Conservation (phyloP, 2,888 invertebrate species). For the Amaurobius ferox region DNA sequence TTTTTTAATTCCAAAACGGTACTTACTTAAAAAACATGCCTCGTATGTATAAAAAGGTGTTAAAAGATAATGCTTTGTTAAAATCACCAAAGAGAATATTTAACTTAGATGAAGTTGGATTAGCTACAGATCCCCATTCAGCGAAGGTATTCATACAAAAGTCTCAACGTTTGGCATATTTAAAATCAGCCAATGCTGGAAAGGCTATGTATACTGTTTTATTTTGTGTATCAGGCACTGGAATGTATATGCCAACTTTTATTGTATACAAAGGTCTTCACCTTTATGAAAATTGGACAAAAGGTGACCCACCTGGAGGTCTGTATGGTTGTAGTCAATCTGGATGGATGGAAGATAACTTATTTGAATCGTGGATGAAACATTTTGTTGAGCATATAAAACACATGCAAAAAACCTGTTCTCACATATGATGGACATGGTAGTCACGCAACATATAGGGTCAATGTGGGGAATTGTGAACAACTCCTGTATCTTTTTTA, state of each 20-base stretch:
- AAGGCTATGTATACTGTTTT: slow-evolving; percentile 25
- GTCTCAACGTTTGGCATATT: not conserved
- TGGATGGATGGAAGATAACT: slow-evolving; percentile 21
- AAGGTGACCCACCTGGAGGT: slow-evolving; percentile 13
- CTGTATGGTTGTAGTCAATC: slow-evolving; percentile 3
- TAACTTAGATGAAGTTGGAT: slow-evolving; percentile 22
- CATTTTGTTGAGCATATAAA: slow-evolving; percentile 11
- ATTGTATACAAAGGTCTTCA: slow-evolving; percentile 17
- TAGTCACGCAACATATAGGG: slow-evolving; percentile 24
- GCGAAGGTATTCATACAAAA: slow-evolving; percentile 13
- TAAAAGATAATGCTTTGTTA: not conserved
- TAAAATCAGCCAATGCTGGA: not conserved
- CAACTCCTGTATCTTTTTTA: too few species aligned
- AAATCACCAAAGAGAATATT: not conserved
- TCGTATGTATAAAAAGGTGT: not conserved
- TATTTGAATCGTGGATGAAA: slow-evolving; percentile 30
- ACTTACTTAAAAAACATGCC: too few species aligned
- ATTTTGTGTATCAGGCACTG: slow-evolving; percentile 25
- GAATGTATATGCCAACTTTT: slow-evolving; percentile 5
- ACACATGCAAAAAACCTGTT: slow-evolving; percentile 16
- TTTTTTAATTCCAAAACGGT: too few species aligned
- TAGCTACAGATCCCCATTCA: not conserved
- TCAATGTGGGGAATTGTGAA: too few species aligned
- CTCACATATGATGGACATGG: slow-evolving; percentile 27
- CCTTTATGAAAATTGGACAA: slow-evolving; percentile 28